These are phyloP conservation scores for Rhizoglyphus robini DNA, from an alignment of 1,140 invertebrate genomes.

Conservation along the genomic window DNA sequence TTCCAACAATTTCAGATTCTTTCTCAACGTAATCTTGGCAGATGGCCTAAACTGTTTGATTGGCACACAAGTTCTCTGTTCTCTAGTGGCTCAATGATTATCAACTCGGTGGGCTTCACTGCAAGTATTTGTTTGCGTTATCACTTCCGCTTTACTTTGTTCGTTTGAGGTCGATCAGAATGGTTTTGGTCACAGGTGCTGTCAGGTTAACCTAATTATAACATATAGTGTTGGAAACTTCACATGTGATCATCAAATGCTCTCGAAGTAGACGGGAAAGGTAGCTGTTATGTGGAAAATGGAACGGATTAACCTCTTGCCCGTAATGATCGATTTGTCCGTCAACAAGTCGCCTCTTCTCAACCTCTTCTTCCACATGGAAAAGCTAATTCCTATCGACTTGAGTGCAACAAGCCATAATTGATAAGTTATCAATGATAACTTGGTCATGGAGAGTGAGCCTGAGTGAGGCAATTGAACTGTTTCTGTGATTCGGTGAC, in stretches of 20 bases:
- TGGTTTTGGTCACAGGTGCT: slow-evolving; percentile 39
- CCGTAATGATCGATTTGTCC: slow-evolving; percentile 35
- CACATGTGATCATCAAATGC: slow-evolving; percentile 56
- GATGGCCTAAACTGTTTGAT: slow-evolving; percentile 66
- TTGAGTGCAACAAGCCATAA: background rate
- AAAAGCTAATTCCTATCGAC: no score
- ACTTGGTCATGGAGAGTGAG: background rate
- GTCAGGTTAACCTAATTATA: no score
- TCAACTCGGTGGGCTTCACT: slow-evolving; percentile 66
- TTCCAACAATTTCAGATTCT: background rate
- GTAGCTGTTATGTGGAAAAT: no score
- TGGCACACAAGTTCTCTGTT: slow-evolving; percentile 56
- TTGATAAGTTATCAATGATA: no score
- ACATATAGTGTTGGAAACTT: slow-evolving; percentile 31
- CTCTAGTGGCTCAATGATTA: slow-evolving; percentile 27
- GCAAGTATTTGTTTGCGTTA: background rate
- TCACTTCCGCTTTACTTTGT: background rate
- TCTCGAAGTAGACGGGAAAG: slow-evolving; percentile 45
- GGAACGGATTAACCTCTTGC: slow-evolving; percentile 41
- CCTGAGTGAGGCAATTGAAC: no score
- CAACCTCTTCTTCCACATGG: slow-evolving; percentile 71
- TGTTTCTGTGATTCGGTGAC: background rate
- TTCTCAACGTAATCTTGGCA: slow-evolving; percentile 44
- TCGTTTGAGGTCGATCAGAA: slow-evolving; percentile 43
- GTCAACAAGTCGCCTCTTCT: slow-evolving; percentile 65